These are phyloP conservation scores for Lepidochrysops patricia DNA, from an alignment of 2,888 invertebrate species.

Conservation along the genomic window DNA sequence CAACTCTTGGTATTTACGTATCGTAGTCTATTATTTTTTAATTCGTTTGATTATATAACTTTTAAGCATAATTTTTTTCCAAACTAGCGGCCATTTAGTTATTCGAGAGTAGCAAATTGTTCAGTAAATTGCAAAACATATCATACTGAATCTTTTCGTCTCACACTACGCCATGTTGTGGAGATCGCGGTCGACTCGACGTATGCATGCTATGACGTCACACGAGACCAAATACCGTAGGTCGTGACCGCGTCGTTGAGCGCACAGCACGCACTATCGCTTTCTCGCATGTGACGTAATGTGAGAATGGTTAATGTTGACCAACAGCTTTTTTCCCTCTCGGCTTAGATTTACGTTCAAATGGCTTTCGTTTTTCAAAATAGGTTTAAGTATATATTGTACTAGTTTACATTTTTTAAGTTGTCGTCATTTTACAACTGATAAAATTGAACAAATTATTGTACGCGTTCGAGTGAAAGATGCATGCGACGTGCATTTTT, in stretches of 20 bases:
- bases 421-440: slow-evolving; percentile 63
- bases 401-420: slow-evolving; percentile 43
- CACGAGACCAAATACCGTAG: neutral
- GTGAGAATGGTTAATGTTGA: slow-evolving; percentile 27
- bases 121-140: slow-evolving; percentile 70
- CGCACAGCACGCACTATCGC: neutral
- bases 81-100: slow-evolving; percentile 59
- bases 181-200: neutral
- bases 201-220: neutral
- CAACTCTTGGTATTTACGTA: slow-evolving; percentile 75
- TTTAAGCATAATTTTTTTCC: slow-evolving; percentile 70
- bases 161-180: slow-evolving; percentile 29
- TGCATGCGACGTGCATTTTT: slow-evolving; percentile 69
- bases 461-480: slow-evolving; percentile 59
- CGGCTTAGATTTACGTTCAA: slow-evolving; percentile 48
- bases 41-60: slow-evolving; percentile 69
- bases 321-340: slow-evolving; percentile 48
- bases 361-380: slow-evolving; percentile 65
- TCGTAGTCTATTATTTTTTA: slow-evolving; percentile 71
- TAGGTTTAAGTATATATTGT: slow-evolving; percentile 68
- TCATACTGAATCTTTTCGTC: slow-evolving; percentile 61
- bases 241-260: neutral
- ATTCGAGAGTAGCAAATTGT: slow-evolving; percentile 62
- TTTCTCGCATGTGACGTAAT: slow-evolving; percentile 28
- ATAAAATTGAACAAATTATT: slow-evolving; percentile 52